These are phyloP conservation scores for Myopa tessellatipennis DNA, from an alignment of 2,888 invertebrate genomes.

Conservation along the genomic window DNA sequence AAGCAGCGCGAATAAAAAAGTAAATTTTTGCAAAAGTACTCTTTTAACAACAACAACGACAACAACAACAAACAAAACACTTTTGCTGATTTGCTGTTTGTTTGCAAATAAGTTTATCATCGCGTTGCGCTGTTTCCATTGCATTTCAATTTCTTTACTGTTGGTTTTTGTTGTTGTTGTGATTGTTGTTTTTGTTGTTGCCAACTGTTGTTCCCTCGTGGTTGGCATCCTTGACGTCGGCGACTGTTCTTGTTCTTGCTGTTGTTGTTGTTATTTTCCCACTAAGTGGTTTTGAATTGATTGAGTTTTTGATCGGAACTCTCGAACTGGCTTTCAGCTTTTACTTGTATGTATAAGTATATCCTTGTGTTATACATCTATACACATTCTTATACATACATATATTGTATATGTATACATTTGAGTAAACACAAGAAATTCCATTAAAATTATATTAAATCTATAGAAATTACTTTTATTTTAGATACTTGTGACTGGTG, in stretches of 20 bases:
- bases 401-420: too few species aligned
- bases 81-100: background rate
- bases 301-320: background rate
- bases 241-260: too few species aligned
- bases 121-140: background rate
- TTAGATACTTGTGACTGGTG: too few species aligned
- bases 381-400: too few species aligned
- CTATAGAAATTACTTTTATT: too few species aligned
- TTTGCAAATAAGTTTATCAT: background rate
- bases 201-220: too few species aligned
- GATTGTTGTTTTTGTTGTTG: background rate
- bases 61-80: slow-evolving; percentile 5
- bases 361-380: too few species aligned
- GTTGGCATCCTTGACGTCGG: too few species aligned
- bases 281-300: background rate
- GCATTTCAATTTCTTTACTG: slow-evolving; percentile 2
- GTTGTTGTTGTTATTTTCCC: background rate
- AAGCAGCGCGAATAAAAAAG: background rate
- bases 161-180: background rate
- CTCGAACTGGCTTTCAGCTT: background rate
- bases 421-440: too few species aligned
- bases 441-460: too few species aligned
- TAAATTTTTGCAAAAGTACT: background rate
- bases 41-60: background rate
- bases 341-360: too few species aligned